These are phyloP conservation scores for Syritta pipiens DNA, from an alignment of 2,888 invertebrate genomes.

Conservation along the genomic window DNA sequence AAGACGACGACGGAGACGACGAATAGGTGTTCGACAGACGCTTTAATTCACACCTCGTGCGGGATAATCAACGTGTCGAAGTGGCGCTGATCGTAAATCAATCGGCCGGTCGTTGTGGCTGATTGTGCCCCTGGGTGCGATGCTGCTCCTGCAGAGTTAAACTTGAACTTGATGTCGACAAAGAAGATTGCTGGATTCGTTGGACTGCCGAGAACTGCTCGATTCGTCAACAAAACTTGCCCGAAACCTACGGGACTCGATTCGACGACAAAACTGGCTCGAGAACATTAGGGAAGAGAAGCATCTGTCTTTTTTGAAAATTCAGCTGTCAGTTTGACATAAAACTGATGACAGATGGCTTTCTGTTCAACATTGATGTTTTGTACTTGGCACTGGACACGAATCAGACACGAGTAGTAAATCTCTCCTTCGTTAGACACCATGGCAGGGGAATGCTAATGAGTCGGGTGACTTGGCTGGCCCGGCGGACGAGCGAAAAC, in stretches of 20 bases:
- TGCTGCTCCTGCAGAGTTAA: constrained; percentile 25
- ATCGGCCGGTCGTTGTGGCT: constrained; percentile 39
- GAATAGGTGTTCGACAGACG: constrained; percentile 29
- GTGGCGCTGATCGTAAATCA: constrained; percentile 67
- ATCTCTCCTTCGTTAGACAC: constrained; percentile 20
- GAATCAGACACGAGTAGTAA: constrained; percentile 13
- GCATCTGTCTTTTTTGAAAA: too few species aligned
- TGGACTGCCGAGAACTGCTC: constrained; percentile 24
- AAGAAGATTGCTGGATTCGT: not conserved
- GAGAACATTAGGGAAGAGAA: too few species aligned
- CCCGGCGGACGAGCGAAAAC: not conserved
- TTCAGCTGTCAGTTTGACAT: too few species aligned
- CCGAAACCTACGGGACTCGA: too few species aligned
- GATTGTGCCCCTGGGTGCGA: constrained; percentile 58
- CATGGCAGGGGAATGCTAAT: constrained; percentile 47
- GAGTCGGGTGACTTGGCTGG: too few species aligned
- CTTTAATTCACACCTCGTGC: constrained; percentile 63
- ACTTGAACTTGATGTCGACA: constrained; percentile 59
- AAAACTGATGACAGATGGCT: too few species aligned
- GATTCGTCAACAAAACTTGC: not conserved
- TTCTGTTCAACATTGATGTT: constrained; percentile 13
- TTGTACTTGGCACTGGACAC: constrained; percentile 6
- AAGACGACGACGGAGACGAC: not conserved
- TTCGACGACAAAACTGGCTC: not conserved
- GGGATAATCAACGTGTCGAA: constrained; percentile 56